A percentile compares a stretch with the other conserved stretches of the same genome.
Conservation (phyloP, 2,113 vertebrate genomes). For the Saiga tatarica region DNA sequence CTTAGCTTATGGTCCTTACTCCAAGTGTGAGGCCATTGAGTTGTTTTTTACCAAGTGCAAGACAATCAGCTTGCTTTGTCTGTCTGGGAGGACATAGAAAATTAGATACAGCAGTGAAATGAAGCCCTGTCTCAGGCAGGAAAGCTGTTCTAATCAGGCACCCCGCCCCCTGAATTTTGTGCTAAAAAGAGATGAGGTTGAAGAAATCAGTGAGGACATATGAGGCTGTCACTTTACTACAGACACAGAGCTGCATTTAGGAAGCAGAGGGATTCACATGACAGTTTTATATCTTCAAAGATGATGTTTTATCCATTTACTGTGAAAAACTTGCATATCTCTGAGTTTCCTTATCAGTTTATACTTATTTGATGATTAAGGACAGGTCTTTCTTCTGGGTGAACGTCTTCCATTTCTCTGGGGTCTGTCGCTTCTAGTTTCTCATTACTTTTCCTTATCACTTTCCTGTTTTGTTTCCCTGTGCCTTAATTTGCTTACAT, state of each 20-base stretch:
- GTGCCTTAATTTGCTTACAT: not conserved
- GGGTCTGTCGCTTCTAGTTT: not conserved
- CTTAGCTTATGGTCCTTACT: not conserved
- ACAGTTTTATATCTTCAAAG: not conserved
- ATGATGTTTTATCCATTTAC: not conserved
- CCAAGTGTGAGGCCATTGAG: not conserved
- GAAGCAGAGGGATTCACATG: not conserved
- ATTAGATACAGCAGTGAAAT: not conserved
- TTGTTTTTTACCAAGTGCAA: not conserved
- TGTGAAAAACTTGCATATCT: not conserved
- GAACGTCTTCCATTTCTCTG: not conserved
- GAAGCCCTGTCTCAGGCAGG: not conserved
- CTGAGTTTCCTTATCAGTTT: not conserved
- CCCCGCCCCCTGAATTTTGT: not conserved
- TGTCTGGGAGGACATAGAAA: not conserved
- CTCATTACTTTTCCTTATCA: not conserved
- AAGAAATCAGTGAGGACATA: not conserved
- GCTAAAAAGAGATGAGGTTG: not conserved
- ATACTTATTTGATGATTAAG: not conserved
- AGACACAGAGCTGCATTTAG: not conserved
- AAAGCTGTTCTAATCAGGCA: not conserved
- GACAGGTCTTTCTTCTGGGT: not conserved
- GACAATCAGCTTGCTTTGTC: not conserved
- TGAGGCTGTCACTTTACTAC: not conserved
- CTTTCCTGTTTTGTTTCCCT: not conserved